These are phyloP conservation scores for Eupsittula cactorum DNA, from an alignment of 2,113 vertebrate genomes.

Conservation along the genomic window DNA sequence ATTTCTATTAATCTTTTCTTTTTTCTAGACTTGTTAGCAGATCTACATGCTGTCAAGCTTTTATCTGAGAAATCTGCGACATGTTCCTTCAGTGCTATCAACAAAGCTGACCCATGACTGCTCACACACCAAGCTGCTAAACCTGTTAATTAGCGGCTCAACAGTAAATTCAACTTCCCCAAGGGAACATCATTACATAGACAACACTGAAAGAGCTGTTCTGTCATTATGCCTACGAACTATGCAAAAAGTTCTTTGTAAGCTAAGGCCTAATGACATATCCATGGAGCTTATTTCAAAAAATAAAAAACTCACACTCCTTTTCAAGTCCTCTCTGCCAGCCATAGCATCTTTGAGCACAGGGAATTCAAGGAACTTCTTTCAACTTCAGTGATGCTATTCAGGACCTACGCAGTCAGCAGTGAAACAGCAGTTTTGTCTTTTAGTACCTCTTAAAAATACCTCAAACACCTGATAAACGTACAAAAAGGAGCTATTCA, in stretches of 20 bases:
- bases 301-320: background rate
- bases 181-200: background rate
- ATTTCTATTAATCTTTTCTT: background rate
- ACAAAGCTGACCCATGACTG: background rate
- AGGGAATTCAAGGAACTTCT: background rate
- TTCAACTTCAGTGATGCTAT: background rate
- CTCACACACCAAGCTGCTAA: background rate
- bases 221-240: background rate
- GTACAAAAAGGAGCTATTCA: background rate
- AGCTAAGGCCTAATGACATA: background rate
- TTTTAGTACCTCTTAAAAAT: background rate
- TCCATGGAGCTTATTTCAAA: background rate
- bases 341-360: background rate
- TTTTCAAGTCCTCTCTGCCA: background rate
- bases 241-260: background rate
- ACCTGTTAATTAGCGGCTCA: background rate
- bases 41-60: background rate
- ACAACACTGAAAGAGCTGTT: background rate
- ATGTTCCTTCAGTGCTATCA: background rate
- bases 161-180: slow-evolving; percentile 3
- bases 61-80: background rate
- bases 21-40: background rate
- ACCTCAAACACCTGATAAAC: accelerated
- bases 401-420: background rate
- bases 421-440: background rate